Conservation (phyloP, 2,797 vertebrate species). For the Strix occidentalis region DNA sequence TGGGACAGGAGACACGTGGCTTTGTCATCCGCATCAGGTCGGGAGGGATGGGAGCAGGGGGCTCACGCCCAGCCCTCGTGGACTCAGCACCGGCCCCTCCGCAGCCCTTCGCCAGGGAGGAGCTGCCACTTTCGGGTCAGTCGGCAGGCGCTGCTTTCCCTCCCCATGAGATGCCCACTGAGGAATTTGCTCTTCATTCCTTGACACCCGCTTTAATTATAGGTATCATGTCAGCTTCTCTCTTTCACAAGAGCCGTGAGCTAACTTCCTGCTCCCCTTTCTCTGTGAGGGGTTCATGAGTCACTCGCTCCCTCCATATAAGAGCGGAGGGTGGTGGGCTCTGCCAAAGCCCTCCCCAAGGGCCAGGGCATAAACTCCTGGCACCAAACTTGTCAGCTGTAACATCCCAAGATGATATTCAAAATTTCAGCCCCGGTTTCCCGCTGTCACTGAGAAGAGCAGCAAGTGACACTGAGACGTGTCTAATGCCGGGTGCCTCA, state of each 20-base stretch:
- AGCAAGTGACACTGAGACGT: not conserved
- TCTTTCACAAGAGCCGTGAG: conserved; percentile 35
- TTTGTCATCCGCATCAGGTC: rapidly evolving
- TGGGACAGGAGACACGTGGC: not conserved
- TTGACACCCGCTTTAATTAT: conserved; percentile 51
- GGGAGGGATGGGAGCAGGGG: not conserved
- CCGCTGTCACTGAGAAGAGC: not conserved
- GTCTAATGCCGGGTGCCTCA: not conserved
- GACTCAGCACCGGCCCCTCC: not conserved
- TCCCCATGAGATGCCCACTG: not conserved
- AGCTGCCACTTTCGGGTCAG: not conserved
- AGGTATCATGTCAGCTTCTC: not conserved
- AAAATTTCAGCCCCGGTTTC: not conserved
- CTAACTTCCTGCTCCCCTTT: conserved; percentile 13
- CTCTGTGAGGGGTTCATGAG: not conserved
- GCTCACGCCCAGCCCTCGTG: rapidly evolving
- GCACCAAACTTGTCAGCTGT: rapidly evolving
- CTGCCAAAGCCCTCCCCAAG: not conserved
- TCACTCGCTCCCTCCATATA: not conserved
- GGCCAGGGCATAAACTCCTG: not conserved
- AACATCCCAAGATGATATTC: not conserved
- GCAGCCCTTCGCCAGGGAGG: not conserved
- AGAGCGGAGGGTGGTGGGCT: not conserved
- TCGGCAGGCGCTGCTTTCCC: not conserved
- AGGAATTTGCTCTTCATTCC: conserved; percentile 43